Percentiles rank a stretch among this genome's conserved stretches.
These are phyloP conservation scores for Serilophus lunatus DNA, from an alignment of 2,113 vertebrate genomes.

Conservation along the genomic window DNA sequence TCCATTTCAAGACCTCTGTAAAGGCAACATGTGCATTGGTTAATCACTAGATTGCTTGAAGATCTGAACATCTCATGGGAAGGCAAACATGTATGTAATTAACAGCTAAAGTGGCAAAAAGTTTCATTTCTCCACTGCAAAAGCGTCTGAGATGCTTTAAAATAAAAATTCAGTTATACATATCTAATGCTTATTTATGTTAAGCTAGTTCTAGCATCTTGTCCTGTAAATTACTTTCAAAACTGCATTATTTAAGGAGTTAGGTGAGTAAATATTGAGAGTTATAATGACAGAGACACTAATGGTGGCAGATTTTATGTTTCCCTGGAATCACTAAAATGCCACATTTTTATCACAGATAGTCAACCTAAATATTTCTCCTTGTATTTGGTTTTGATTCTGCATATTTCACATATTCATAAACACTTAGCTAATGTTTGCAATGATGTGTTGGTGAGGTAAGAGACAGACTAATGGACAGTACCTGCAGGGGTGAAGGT, in stretches of 20 bases:
- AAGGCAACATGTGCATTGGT: background rate
- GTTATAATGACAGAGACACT: background rate
- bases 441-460: conserved; percentile 22
- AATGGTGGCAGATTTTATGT: background rate
- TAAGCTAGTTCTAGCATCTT: background rate
- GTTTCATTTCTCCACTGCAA: background rate
- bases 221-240: background rate
- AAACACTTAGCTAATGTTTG: conserved; percentile 7
- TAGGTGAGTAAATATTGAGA: background rate
- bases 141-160: conserved; percentile 1
- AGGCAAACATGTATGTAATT: background rate
- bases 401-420: background rate
- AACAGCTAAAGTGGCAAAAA: background rate
- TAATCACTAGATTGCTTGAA: background rate
- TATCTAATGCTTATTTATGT: background rate
- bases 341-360: background rate
- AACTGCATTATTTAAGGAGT: background rate
- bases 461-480: conserved; percentile 85
- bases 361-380: background rate
- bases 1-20: background rate
- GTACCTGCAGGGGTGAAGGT: conserved; percentile 90
- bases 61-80: background rate
- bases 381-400: background rate
- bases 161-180: background rate
- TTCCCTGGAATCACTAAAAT: background rate